Evolutionary conservation across 2,797 vertebrate genomes (phyloP), one percentile per base, ranked within the genome.

Genomic region (Champsocephalus esox): DNA sequence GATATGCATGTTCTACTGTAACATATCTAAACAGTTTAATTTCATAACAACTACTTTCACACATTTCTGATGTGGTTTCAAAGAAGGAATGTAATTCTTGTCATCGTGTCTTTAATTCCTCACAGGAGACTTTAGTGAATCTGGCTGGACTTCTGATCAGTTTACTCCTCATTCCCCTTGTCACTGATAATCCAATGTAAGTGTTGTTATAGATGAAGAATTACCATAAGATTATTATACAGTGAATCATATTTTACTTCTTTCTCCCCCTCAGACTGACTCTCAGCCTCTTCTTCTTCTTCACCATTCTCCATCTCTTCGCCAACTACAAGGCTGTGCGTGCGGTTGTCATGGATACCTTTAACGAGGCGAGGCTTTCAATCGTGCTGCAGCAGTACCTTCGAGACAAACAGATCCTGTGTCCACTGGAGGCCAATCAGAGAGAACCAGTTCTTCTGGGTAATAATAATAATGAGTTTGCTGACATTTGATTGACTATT

Each of bases 321-420:
- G 94, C 97, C 83, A 98, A 98, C 92, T 97, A 96, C 87, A 96
- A 95, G 66, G 97, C 97, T 0, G 96, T 98, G 52, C 92, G 95
- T 9, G 95, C 96, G 0, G 95, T 98, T 9, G 94, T 97, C 84
- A 97, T 98, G 95, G 96, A 97, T 84, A 98, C 96, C 1, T 92
- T 98, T 24, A 98, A 97, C 0, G 95, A 96, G 70, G 94, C 93
- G 0, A 94, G 97, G 4, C 96, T 98, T 48, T 87, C 90, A 0
- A 93, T 97, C 13, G 86, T 96, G 24, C 80, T 96, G 52, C 87
- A 79, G 62, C 94, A 92, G 34, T 97, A 95, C 82, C 89, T 98
- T 77, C 81, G 48, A 7, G 78, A 79, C 12, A 85, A 87, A 43
- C 85, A 21, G 28, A 77, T 97, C 41, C 92, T 95, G 17, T 87